Conservation (phyloP, 1,140 invertebrate species). For the Drosophila quadrilineata region DNA sequence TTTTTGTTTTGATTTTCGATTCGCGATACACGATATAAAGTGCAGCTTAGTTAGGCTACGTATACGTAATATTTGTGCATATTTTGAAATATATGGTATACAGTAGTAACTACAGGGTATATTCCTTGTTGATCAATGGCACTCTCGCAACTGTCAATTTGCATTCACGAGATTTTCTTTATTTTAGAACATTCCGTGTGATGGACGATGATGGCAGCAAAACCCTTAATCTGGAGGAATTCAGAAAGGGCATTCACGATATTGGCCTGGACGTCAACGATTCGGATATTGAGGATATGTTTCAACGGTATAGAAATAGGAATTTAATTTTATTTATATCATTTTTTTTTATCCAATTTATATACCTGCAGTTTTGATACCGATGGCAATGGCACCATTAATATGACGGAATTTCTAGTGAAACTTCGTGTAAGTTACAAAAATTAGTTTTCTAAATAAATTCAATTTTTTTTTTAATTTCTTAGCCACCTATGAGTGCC, state of each 20-base stretch:
- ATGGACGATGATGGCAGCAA: constrained; percentile 96
- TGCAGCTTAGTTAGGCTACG: too few species aligned
- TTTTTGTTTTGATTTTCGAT: constrained; percentile 46
- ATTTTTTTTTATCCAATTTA: too few species aligned
- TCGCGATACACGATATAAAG: too few species aligned
- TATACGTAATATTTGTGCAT: too few species aligned
- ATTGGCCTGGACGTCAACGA: constrained; percentile 87
- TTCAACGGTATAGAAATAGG: constrained; percentile 68
- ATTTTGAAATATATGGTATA: too few species aligned
- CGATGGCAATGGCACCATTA: constrained; percentile 90
- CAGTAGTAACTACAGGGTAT: neutral
- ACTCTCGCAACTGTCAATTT: neutral
- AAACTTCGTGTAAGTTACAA: constrained; percentile 89
- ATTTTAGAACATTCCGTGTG: constrained; percentile 89
- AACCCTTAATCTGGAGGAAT: constrained; percentile 91
- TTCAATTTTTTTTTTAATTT: neutral
- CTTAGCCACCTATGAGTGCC: constrained; percentile 92
- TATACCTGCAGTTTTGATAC: constrained; percentile 89
- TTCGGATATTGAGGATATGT: constrained; percentile 85
- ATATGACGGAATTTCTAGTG: constrained; percentile 93
- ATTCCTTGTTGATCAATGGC: neutral
- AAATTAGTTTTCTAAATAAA: neutral
- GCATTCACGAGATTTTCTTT: neutral
- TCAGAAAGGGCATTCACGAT: constrained; percentile 89
- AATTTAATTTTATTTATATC: neutral